phyloP scores from a whole-genome alignment of 2,888 invertebrate genomes.

The Melinaea marsaeus region DNA sequence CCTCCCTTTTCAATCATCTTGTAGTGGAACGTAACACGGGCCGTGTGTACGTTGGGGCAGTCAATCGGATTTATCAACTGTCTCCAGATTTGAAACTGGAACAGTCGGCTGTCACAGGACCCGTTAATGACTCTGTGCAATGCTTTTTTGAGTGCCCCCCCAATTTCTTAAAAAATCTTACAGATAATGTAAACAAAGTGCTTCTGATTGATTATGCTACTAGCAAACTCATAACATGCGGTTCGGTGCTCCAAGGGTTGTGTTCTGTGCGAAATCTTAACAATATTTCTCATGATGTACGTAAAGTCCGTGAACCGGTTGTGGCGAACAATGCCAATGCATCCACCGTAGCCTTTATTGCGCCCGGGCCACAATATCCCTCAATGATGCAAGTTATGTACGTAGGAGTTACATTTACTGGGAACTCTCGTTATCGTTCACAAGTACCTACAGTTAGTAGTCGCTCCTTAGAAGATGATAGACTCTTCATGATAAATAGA shows the following conservation, averaged over 20 bases:
- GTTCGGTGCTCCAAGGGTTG: constrained; percentile 92
- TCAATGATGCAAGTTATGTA: constrained; percentile 96
- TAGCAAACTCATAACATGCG: constrained; percentile 93
- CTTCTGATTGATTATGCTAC: constrained; percentile 95
- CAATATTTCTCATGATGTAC: constrained; percentile 89
- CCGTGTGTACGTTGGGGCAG: constrained; percentile 91
- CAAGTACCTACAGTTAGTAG: constrained; percentile 97
- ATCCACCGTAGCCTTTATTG: constrained; percentile 97
- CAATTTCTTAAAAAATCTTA: constrained; percentile 84
- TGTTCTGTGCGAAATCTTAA: constrained; percentile 93
- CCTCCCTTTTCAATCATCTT: constrained; percentile 90
- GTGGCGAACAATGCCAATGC: constrained; percentile 97
- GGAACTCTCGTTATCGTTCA: constrained; percentile 93
- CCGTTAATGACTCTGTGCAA: constrained; percentile 91
- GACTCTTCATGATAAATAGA: constrained; percentile 94
- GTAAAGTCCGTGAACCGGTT: constrained; percentile 91
- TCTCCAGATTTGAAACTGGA: constrained; percentile 90
- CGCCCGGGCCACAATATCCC: constrained; percentile 94
- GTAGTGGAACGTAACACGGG: constrained; percentile 95
- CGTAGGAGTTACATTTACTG: constrained; percentile 95
- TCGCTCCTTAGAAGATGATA: constrained; percentile 90
- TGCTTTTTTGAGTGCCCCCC: constrained; percentile 92
- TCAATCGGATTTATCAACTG: constrained; percentile 94
- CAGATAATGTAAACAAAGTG: constrained; percentile 95
- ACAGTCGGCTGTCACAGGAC: constrained; percentile 88